Evolutionary conservation across 1,140 invertebrate genomes (phyloP), one percentile per base, ranked within the genome.

Genomic region (Triops cancriformis): DNA sequence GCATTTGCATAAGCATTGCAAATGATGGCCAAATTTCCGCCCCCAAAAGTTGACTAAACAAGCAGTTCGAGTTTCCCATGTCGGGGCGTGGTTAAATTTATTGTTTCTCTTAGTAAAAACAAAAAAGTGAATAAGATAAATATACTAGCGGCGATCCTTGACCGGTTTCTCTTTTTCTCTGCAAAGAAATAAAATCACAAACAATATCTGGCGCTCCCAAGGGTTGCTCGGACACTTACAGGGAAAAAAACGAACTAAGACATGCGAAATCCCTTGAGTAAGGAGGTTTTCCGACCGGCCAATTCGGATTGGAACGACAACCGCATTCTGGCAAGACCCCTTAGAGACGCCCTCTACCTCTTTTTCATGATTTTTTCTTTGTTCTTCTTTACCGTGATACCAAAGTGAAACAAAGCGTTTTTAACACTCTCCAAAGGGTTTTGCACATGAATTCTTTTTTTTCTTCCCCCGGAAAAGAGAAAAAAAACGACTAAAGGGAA

Each of bases 241-340:
- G 14, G 18, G 51, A 64, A 18, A 23, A 11, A 23, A 18, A 64
- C 18, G 14, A 23, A 64, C 5, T 18, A 12, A 18, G 43, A 64
- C 51, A 64, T 5, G 23, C 18, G 14, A 64, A 64, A 64, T 64
- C 51, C 51, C 51, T 64, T 23, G 51, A 64, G 51, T 64, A 23
- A n/a, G 23, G 51, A 23, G 14, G 7, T 64, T 64, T 64, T 64
- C 51, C 18, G 51, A 64, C 6, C 51, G 51, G 51, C 51, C 51
- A 64, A 64, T 64, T 64, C 51, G 51, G 31, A 64, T 64, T 64
- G 51, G 23, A 64, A 64, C 51, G 51, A 64, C 51, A 64, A 64
- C 51, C 51, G 51, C 51, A 64, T 64, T 14, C 51, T 64, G 51
- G 51, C 51, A 64, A 12, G 51, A 64, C 51, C 18, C 51, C 51